Evolutionary conservation across 1,140 invertebrate species (phyloP), one percentile per base, ranked within the genome.

Genomic region (Drosophila funebris): DNA sequence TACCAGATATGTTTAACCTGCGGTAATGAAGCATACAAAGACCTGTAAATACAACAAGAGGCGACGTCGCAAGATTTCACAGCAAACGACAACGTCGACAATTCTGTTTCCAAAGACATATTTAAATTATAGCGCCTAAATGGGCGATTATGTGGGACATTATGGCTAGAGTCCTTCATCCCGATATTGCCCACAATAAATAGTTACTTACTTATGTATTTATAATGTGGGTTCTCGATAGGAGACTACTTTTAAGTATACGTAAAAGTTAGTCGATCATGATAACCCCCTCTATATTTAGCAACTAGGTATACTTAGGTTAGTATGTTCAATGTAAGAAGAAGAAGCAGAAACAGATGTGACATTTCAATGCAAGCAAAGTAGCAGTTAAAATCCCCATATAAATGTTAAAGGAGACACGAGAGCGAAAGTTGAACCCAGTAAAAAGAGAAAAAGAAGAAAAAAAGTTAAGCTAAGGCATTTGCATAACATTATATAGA

Each of bases 1-100:
- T 39, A 96, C 95, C 66, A 93, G 95, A 94, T 96, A 96, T 92
- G 95, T 96, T 68, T 96, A 93, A 92, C 84, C 84, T 68, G 84
- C 83, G 83, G 83, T 88, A 73, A 76, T 90, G 66, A 68, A 90
- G 31, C 85, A 89, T 50, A 80, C 78, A 44, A 81, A 87, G 89
- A 92, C 84, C 72, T 89, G 83, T 88, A 88, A 88, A 88, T 88
- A 88, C 44, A 88, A 89, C 62, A 88, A 88, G 73, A 83, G 84
- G 69, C 64, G 83, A 39, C 83, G 83, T 50, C 83, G 83, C 39
- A 90, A 78, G 78, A 76, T 82, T 63, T 79, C 73, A 41, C 79
- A 89, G 57, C 84, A 90, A 53, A 81, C 80, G 48, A 78, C 77
- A 16, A 31, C 20, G 71, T 70, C 82, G 44, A 68, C 82, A 64